Conservation (phyloP, 1,140 invertebrate genomes). For the Apis mellifera region Amel_HAv3.1 CM009945.2:2978501-2979000, state of each 20-base stretch:
- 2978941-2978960: no score
- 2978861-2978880: no score
- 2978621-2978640: constrained; percentile 1
- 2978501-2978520: background rate
- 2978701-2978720: background rate
- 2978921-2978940: no score
- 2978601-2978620: constrained; percentile 1
- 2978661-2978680: background rate
- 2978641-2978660: background rate
- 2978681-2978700: background rate
- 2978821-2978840: no score
- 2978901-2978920: no score
- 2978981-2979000: no score
- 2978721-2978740: background rate
- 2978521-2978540: background rate
- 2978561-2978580: background rate
- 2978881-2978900: no score
- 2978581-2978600: constrained; percentile 1
- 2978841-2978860: no score
- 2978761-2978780: no score
- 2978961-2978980: no score
- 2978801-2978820: no score
- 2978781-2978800: no score
- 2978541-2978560: constrained; percentile 8
- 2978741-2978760: background rate